These are phyloP conservation scores for Cylas formicarius DNA, from an alignment of 1,140 invertebrate species.

Conservation along the genomic window DNA sequence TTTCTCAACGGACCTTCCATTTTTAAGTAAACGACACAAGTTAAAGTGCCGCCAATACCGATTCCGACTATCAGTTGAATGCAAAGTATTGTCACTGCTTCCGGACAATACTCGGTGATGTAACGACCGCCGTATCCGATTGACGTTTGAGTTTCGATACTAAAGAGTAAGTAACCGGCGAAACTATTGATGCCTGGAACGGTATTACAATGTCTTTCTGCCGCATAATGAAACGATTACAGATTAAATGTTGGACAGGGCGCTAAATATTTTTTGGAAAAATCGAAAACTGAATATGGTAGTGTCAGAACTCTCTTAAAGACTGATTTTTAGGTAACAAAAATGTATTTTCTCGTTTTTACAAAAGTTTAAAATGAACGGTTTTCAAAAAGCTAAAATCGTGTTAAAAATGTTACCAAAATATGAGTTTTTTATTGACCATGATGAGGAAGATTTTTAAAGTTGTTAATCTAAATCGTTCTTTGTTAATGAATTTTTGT, in stretches of 20 bases:
- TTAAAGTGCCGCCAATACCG: constrained; percentile 49
- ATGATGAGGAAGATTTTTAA: too few relatives aligned
- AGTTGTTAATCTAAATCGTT: too few relatives aligned
- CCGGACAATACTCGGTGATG: constrained; percentile 77
- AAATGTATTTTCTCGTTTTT: too few relatives aligned
- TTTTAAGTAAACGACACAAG: constrained; percentile 55
- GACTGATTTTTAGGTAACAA: too few relatives aligned
- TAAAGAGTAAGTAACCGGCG: constrained; percentile 52
- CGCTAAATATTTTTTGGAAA: neutral
- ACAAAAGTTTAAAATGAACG: too few relatives aligned
- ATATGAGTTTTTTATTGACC: too few relatives aligned
- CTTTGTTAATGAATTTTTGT: too few relatives aligned
- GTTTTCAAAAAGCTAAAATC: too few relatives aligned
- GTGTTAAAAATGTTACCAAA: too few relatives aligned
- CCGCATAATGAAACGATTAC: too few relatives aligned
- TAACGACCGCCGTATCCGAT: constrained; percentile 67
- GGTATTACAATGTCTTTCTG: neutral
- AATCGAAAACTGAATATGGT: neutral
- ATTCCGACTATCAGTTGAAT: constrained; percentile 51
- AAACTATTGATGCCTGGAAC: constrained; percentile 18
- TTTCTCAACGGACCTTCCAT: constrained; percentile 47
- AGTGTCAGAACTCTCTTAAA: too few relatives aligned
- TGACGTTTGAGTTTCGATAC: constrained; percentile 54
- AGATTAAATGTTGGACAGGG: neutral
- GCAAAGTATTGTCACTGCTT: constrained; percentile 67